Percentiles rank a stretch among this genome's conserved stretches.
These are phyloP conservation scores for Aphaenogaster rudis DNA, from an alignment of 1,140 invertebrate genomes.

Conservation along the genomic window DNA sequence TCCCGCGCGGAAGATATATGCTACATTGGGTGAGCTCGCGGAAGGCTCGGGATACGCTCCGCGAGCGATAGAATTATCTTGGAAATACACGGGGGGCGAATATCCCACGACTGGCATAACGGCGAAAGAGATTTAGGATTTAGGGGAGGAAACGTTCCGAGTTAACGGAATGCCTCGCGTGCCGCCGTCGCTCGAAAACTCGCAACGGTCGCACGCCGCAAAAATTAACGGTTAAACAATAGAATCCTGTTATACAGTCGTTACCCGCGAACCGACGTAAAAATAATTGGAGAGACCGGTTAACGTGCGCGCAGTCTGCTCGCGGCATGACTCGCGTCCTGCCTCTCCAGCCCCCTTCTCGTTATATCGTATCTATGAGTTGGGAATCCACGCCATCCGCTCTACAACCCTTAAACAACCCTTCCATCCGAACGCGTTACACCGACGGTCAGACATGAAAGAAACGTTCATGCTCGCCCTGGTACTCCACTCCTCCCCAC, in stretches of 20 bases:
- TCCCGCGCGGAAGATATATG: conserved; percentile 47
- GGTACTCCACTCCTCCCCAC: conserved; percentile 73
- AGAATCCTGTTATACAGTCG: conserved; percentile 76
- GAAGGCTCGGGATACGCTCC: conserved; percentile 72
- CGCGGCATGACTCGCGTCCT: conserved; percentile 30
- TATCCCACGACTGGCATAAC: conserved; percentile 72
- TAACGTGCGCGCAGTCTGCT: conserved; percentile 62
- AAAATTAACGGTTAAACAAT: conserved; percentile 83
- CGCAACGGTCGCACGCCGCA: conserved; percentile 69
- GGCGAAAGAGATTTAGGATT: conserved; percentile 43
- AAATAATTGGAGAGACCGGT: conserved; percentile 79
- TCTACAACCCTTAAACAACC: conserved; percentile 65
- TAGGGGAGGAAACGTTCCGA: conserved; percentile 1
- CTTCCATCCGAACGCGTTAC: conserved; percentile 69
- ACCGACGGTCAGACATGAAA: conserved; percentile 79
- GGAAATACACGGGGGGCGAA: conserved; percentile 62
- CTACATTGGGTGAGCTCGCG: conserved; percentile 57
- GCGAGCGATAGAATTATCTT: conserved; percentile 72
- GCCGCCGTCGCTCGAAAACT: conserved; percentile 58
- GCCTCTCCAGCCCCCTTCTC: not conserved
- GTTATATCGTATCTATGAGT: conserved; percentile 50
- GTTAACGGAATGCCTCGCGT: conserved; percentile 69
- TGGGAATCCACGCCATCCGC: conserved; percentile 47
- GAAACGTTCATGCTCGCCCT: conserved; percentile 80
- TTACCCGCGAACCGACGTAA: conserved; percentile 77